These are phyloP conservation scores for Metacarcinus magister DNA, from an alignment of 2,888 invertebrate species.

Conservation along the genomic window DNA sequence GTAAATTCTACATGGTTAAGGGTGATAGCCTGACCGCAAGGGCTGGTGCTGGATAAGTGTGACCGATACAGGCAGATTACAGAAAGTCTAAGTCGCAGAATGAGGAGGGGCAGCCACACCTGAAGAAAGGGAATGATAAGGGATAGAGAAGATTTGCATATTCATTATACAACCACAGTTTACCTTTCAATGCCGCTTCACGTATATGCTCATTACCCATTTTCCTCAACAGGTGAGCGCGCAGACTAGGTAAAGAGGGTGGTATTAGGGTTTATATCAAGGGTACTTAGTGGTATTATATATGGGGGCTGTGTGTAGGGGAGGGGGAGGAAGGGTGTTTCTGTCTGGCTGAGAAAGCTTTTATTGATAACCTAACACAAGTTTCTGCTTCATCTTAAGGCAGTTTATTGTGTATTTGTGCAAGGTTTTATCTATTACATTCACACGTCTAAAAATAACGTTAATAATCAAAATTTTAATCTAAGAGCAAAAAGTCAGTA, in stretches of 20 bases:
- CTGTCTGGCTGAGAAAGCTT: neutral
- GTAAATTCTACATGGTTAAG: conserved; percentile 53
- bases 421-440: neutral
- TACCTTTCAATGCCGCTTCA: conserved; percentile 19
- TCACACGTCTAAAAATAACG: neutral
- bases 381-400: neutral
- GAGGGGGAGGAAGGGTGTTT: neutral
- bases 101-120: conserved; percentile 3
- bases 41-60: conserved; percentile 8
- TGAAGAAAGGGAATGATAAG: conserved; percentile 36
- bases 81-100: neutral
- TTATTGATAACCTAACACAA: neutral
- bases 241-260: neutral
- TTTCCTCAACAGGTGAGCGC: conserved; percentile 22
- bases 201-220: conserved; percentile 31
- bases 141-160: neutral
- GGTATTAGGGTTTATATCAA: neutral
- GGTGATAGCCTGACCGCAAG: conserved; percentile 34
- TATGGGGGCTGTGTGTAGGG: neutral
- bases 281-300: neutral
- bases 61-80: conserved; percentile 37
- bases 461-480: neutral
- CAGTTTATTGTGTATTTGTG: neutral
- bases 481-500: neutral
- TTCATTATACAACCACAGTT: neutral